Evolutionary conservation across 2,113 vertebrate species (phyloP).

Genomic region (Prunella himalayana): DNA sequence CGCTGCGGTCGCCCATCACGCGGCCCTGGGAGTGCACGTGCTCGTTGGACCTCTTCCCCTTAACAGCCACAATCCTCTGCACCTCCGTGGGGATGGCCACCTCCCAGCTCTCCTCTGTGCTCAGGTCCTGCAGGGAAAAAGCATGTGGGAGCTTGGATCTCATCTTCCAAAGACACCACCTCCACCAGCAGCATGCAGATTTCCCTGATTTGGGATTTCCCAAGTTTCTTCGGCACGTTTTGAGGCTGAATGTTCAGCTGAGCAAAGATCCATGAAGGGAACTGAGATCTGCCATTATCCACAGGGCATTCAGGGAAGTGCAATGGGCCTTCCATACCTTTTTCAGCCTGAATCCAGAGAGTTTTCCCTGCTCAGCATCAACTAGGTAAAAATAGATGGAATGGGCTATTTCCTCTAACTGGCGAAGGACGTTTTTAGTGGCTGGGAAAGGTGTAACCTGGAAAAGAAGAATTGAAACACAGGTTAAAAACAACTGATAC

Average conservation of each 20-base stretch:
- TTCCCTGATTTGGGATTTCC: neutral
- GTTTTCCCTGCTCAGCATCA: slow-evolving; percentile 82
- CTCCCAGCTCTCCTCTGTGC: slow-evolving; percentile 91
- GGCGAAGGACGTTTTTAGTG: slow-evolving; percentile 89
- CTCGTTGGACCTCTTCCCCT: slow-evolving; percentile 90
- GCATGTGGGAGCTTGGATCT: rapidly evolving
- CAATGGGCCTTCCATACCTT: slow-evolving; percentile 69
- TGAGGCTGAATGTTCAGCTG: neutral
- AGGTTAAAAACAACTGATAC: neutral
- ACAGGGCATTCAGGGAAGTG: neutral
- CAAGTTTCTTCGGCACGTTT: rapidly evolving
- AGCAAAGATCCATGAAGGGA: neutral
- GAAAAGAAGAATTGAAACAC: neutral
- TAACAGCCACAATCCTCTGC: slow-evolving; percentile 86
- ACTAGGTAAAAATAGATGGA: slow-evolving; percentile 92
- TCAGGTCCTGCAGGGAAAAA: slow-evolving; percentile 79
- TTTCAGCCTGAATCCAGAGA: slow-evolving; percentile 87
- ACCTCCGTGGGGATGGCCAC: slow-evolving; percentile 84
- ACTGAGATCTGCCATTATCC: neutral
- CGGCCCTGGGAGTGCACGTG: slow-evolving; percentile 97
- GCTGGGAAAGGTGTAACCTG: slow-evolving; percentile 93
- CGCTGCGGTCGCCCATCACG: slow-evolving; percentile 97
- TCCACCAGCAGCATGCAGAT: neutral
- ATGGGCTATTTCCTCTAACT: slow-evolving; percentile 87
- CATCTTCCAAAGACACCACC: neutral